These are phyloP conservation scores for Girardinus metallicus DNA, from an alignment of 2,797 vertebrate species.

Conservation along the genomic window DNA sequence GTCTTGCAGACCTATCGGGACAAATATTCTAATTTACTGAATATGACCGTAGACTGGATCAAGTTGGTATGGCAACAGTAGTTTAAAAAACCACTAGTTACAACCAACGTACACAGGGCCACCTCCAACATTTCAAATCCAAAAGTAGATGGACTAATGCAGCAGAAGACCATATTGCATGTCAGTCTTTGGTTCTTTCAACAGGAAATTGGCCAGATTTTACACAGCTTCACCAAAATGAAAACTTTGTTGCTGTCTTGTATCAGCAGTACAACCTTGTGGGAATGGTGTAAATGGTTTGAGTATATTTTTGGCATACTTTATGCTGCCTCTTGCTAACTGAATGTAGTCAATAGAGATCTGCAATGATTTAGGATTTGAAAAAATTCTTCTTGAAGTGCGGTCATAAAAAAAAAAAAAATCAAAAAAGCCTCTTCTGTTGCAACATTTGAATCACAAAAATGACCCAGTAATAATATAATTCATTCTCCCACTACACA, in stretches of 20 bases:
- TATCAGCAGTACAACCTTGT: neutral
- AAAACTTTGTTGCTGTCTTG: neutral
- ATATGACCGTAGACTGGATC: neutral
- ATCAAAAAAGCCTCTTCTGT: neutral
- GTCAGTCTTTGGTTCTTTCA: neutral
- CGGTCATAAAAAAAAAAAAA: neutral
- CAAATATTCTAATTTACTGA: too few species aligned
- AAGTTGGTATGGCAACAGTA: neutral
- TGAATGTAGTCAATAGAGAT: neutral
- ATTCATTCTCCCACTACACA: neutral
- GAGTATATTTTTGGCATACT: neutral
- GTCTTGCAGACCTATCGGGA: too few species aligned
- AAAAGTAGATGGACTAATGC: neutral
- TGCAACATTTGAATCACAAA: neutral
- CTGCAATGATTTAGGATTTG: neutral
- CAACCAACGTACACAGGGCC: neutral
- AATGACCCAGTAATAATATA: neutral
- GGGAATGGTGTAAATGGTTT: neutral
- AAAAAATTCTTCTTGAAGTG: neutral
- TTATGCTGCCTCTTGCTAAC: neutral
- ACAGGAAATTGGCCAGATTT: neutral
- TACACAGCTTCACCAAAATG: neutral
- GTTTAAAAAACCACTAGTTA: neutral
- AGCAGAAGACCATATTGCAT: neutral
- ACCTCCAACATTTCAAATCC: neutral